Evolutionary conservation across 1,140 invertebrate genomes (phyloP).

Genomic region (Scaptomyza hsui): DNA sequence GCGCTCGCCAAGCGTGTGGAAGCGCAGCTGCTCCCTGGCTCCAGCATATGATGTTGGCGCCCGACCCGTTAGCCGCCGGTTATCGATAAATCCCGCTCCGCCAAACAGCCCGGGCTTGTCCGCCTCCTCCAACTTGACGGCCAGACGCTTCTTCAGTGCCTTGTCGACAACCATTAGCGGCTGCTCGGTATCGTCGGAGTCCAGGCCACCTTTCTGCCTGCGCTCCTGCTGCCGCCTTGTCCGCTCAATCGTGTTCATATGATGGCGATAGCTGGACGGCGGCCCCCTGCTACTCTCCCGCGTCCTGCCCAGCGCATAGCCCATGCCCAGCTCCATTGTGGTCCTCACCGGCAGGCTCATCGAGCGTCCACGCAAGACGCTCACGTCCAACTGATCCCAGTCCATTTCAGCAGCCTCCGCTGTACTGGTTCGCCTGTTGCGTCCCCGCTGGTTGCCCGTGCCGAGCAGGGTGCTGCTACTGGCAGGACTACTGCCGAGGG

Average conservation of each 20-base stretch:
- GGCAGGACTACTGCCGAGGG: conserved; percentile 8
- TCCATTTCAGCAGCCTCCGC: not conserved
- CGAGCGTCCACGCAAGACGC: conserved; percentile 31
- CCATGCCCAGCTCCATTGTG: not conserved
- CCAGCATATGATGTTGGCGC: conserved; percentile 1
- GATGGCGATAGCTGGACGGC: conserved; percentile 38
- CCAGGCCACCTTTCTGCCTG: not conserved
- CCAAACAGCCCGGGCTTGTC: not conserved
- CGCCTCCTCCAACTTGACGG: not conserved
- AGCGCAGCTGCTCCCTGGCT: conserved; percentile 27
- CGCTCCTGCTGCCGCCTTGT: not conserved
- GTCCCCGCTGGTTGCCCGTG: not conserved
- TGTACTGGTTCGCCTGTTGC: not conserved
- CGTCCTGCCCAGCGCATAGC: not conserved
- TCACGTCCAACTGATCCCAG: not conserved
- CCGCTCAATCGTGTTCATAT: conserved; percentile 44
- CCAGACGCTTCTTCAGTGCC: conserved; percentile 37
- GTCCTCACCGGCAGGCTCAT: conserved; percentile 49
- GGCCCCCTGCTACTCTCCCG: conserved; percentile 11
- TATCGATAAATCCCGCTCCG: not conserved
- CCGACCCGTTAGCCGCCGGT: not conserved
- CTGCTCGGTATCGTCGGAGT: conserved; percentile 13
- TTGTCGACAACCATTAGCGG: conserved; percentile 54
- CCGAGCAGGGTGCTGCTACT: not conserved
- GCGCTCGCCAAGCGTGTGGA: conserved; percentile 53